Percentiles rank a stretch among this genome's conserved stretches.
phyloP scores from a whole-genome alignment of 2,797 vertebrate species.

The Hypotaenidia okinawae region DNA sequence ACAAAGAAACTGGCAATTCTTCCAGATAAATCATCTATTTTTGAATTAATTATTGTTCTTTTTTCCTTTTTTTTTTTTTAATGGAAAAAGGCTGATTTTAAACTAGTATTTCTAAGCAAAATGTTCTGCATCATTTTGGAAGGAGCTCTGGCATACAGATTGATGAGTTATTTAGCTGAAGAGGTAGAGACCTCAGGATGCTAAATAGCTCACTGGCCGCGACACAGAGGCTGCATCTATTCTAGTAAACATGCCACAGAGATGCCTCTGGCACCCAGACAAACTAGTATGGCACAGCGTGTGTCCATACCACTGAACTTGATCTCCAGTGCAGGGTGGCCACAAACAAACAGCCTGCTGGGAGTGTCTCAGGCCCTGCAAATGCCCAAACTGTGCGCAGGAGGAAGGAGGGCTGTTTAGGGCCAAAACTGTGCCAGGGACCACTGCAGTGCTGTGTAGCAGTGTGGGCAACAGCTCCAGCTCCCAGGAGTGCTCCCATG shows the following conservation, averaged over 20 bases:
- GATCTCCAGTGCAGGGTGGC: neutral
- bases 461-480: neutral
- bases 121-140: neutral
- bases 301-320: neutral
- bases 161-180: neutral
- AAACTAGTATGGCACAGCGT: neutral
- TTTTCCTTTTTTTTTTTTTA: neutral
- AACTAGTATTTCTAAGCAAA: neutral
- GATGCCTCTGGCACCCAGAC: neutral
- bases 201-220: neutral
- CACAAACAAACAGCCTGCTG: neutral
- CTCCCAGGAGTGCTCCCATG: neutral
- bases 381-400: neutral
- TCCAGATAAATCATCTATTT: neutral
- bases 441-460: accelerated
- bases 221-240: accelerated
- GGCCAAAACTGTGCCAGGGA: neutral
- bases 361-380: neutral
- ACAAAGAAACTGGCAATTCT: neutral
- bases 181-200: neutral
- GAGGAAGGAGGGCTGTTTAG: neutral
- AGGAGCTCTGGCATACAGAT: neutral
- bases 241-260: neutral
- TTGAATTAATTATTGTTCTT: neutral
- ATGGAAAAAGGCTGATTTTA: neutral